Base-by-base conservation (phyloP, 2,113 vertebrate genomes). In the Hippolais icterina region DNA sequence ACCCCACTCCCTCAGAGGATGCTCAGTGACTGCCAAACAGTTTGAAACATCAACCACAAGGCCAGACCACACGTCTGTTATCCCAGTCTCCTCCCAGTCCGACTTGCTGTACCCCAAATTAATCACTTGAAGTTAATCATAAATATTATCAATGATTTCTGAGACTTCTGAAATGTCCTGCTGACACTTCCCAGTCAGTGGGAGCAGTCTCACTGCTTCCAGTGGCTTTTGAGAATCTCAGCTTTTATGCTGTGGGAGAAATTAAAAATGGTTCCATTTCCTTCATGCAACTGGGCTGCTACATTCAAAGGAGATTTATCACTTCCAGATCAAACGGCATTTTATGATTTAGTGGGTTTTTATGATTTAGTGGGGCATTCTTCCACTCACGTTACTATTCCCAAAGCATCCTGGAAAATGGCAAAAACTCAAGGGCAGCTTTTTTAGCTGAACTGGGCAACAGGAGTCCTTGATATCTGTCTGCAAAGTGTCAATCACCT, bases 391-490 rank as follows among this genome's bases (percentile, higher is more conserved):
- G 17, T 75, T 47, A 84, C 80, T 84, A 75, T 84, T 94, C 69
- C 72, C 80, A 89, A 87, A 91, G 65, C 46, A 71, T 29, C 37
- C 42, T 28, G 57, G 81, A 89, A 94, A 95, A 79, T 5, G 42
- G 65, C n/a, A 89, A 61, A 74, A 90, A 53, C 56, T 75, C 89
- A 83, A 76, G 76, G 75, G 56, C 60, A 81, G 44, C n/a, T 37
- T 64, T 88, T 88, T 90, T 21, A 83, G 53, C 60, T 90, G 85
- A 89, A 83, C 37, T 25, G 60, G 92, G 83, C 85, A 94, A 84
- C 11, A 41, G 57, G 23, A 87, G 52, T 68, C 57, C 88, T 87
- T 93, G 72, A 11, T 90, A 84, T 46, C 29, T 87, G 64, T 64
- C 83, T 87, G 60, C 71, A 46, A 74, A 83, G 52, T 82, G 86